A percentile compares a stretch with the other conserved stretches of the same genome.
Evolutionary conservation across 2,113 vertebrate genomes (phyloP).

Genomic region (Plestiodon gilberti): DNA sequence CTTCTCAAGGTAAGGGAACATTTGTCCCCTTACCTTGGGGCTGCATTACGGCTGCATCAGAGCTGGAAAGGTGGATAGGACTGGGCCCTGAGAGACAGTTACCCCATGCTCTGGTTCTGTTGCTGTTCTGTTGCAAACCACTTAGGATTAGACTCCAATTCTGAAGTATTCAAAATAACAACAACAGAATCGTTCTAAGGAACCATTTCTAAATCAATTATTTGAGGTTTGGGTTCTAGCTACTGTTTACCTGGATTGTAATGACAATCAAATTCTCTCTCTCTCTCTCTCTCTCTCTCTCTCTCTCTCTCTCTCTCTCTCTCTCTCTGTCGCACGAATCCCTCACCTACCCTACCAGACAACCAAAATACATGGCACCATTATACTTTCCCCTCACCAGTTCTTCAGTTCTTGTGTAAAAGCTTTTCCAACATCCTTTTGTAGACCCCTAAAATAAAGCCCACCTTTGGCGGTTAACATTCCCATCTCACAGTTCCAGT

Average conservation of each 20-base stretch:
- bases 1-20: too few relatives aligned
- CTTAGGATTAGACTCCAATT: not conserved
- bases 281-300: not conserved
- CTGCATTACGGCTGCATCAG: too few relatives aligned
- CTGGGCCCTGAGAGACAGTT: not conserved
- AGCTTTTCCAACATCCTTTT: constrained; percentile 34
- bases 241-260: not conserved
- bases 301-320: not conserved
- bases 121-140: too few relatives aligned
- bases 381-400: not conserved
- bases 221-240: not conserved
- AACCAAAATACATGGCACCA: not conserved
- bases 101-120: not conserved
- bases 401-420: constrained; percentile 9
- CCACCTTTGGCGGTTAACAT: constrained; percentile 66
- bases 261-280: not conserved
- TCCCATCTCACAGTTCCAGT: constrained; percentile 79
- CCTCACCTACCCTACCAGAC: not conserved
- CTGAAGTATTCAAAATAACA: not conserved
- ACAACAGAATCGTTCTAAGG: not conserved
- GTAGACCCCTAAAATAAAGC: constrained; percentile 49
- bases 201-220: not conserved
- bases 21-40: too few relatives aligned
- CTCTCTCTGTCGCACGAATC: not conserved
- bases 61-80: too few relatives aligned